Conservation (phyloP, 2,113 vertebrate genomes). For the Hystrix cristata region DNA sequence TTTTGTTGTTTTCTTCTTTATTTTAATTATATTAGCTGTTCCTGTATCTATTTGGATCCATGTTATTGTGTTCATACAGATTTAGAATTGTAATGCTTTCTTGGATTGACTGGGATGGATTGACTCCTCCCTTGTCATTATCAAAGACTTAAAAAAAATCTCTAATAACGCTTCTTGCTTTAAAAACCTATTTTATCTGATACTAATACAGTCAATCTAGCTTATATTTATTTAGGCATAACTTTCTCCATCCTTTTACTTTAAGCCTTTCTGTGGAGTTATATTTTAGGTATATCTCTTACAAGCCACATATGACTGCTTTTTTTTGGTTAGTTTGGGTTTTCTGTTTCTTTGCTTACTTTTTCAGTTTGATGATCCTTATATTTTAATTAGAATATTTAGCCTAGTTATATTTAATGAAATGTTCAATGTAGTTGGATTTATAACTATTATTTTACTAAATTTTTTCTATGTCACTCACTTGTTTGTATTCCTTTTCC, state of each 20-base stretch:
- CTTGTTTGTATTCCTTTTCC: background rate
- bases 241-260: background rate
- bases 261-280: background rate
- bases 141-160: background rate
- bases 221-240: background rate
- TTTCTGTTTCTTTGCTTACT: background rate
- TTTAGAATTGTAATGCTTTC: background rate
- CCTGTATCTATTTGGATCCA: background rate
- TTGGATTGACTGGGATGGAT: background rate
- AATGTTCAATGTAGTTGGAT: background rate
- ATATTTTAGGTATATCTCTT: background rate
- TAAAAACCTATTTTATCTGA: background rate
- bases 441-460: background rate
- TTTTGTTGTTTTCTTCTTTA: background rate
- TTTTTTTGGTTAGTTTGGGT: background rate
- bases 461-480: background rate
- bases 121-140: background rate
- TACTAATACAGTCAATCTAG: background rate
- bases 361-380: background rate
- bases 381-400: constrained; percentile 16
- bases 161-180: background rate
- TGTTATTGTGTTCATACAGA: background rate
- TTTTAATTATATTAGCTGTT: background rate
- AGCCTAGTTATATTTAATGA: background rate
- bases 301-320: background rate